Evolutionary conservation across 2,888 invertebrate species (phyloP).

Genomic region (Apoda limacodes): DNA sequence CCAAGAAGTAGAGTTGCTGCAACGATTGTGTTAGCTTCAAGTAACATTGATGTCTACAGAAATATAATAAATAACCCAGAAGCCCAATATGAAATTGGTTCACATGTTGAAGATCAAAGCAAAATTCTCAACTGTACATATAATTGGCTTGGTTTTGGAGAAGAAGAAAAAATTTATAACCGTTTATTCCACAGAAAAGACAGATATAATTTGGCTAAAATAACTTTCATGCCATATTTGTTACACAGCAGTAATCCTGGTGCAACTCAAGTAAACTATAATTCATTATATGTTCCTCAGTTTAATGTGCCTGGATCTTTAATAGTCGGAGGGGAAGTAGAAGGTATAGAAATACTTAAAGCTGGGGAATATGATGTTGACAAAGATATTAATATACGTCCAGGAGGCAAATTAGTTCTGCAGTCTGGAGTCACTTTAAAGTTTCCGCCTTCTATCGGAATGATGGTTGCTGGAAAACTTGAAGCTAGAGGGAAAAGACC

Average conservation of each 20-base stretch:
- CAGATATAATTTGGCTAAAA: conserved; percentile 94
- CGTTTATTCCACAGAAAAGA: conserved; percentile 88
- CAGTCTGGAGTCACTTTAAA: conserved; percentile 89
- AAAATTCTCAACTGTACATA: conserved; percentile 92
- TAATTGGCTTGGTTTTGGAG: conserved; percentile 90
- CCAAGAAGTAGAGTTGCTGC: conserved; percentile 95
- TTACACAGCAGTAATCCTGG: conserved; percentile 91
- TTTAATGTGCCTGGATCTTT: conserved; percentile 79
- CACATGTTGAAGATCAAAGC: conserved; percentile 94
- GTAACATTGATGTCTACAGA: conserved; percentile 87
- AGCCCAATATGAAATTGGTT: conserved; percentile 94
- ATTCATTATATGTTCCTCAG: conserved; percentile 82
- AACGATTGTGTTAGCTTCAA: conserved; percentile 90
- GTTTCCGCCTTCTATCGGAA: conserved; percentile 94
- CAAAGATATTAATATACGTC: conserved; percentile 93
- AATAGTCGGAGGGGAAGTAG: conserved; percentile 91
- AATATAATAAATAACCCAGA: conserved; percentile 93
- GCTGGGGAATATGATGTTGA: conserved; percentile 91
- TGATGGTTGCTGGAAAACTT: conserved; percentile 95
- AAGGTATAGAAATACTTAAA: conserved; percentile 86
- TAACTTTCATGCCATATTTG: conserved; percentile 91
- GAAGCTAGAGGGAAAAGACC: conserved; percentile 85
- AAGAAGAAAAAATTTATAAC: conserved; percentile 79
- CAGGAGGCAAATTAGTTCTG: conserved; percentile 90
- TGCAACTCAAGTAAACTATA: conserved; percentile 82